Evolutionary conservation across 1,140 invertebrate species (phyloP), one percentile per base, ranked within the genome.

Genomic region (Apis florea): DNA sequence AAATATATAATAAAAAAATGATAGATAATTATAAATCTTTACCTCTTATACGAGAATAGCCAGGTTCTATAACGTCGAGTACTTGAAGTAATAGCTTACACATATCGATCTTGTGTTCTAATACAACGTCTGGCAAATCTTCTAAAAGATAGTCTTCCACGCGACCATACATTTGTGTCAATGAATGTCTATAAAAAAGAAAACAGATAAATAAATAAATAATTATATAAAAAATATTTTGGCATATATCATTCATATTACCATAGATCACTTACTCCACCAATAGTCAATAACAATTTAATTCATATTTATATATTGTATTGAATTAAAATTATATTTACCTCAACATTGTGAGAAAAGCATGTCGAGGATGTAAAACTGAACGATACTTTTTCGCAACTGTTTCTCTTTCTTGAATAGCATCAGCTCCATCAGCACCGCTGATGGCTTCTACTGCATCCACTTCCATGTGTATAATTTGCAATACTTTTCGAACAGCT

Each of bases 91-190:
- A 90, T 19, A 96, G 92, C 12, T 94, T 93, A 83, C 97, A 97
- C 67, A 97, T 93, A 9, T 96, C 95, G 0, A 95, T 94, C 93
- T 98, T 98, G 51, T 96, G 94, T 89, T 97, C 95, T 53, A 97
- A 92, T 74, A 96, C 92, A 5, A 96, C 88, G 89, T 96, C 95
- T 0, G 96, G 95, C 67, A 97, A 91, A 87, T 97, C 95, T 75
- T 96, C 95, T 74, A 97, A 92, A 31, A 94, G 92, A 88, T 96
- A 97, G 49, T 95, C 96, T 68, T 95, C 94, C 0, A 96, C 95
- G 66, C 96, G 95, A 0, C 97, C 97, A 87, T 97, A 97, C 88
- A 97, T 92, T 90, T 97, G 96, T 17, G 95, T 95, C 40, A 97
- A 93, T 21, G 95, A 94, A 86, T 96, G 93, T 68, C 94, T 94